A percentile compares a stretch with the other conserved stretches of the same genome.
Evolutionary conservation across 2,113 vertebrate species (phyloP).

Genomic region (Argyrosomus japonicus): DNA sequence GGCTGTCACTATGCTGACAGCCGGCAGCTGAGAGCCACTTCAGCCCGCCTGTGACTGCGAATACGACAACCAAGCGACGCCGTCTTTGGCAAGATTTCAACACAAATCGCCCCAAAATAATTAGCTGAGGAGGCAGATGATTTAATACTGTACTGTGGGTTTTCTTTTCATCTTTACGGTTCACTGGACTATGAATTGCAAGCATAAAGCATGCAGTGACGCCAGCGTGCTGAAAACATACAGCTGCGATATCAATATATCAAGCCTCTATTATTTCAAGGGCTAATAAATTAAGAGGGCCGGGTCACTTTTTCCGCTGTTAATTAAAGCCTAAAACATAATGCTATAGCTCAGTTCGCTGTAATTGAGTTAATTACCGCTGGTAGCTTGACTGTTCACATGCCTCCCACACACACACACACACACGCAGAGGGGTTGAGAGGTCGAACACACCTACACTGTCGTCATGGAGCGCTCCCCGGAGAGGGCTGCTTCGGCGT

Average conservation of each 20-base stretch:
- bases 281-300: conserved; percentile 42
- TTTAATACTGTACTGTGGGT: background rate
- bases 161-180: background rate
- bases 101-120: conserved; percentile 30
- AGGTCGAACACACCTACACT: conserved; percentile 45
- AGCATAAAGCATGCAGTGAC: background rate
- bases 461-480: conserved; percentile 29
- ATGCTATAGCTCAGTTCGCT: conserved; percentile 27
- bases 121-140: conserved; percentile 2
- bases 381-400: conserved; percentile 32
- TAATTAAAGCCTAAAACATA: conserved; percentile 54
- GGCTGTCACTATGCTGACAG: conserved; percentile 71
- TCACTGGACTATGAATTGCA: conserved; percentile 11
- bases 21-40: conserved; percentile 74
- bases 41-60: conserved; percentile 35
- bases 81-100: conserved; percentile 32
- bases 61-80: background rate
- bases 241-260: conserved; percentile 31
- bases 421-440: conserved; percentile 1
- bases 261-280: conserved; percentile 40
- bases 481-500: conserved; percentile 9
- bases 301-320: conserved; percentile 35
- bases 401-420: conserved; percentile 56
- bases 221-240: conserved; percentile 13
- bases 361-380: conserved; percentile 68